phyloP scores from a whole-genome alignment of 1,140 invertebrate species.

The Thereuonema tuberculata region DNA sequence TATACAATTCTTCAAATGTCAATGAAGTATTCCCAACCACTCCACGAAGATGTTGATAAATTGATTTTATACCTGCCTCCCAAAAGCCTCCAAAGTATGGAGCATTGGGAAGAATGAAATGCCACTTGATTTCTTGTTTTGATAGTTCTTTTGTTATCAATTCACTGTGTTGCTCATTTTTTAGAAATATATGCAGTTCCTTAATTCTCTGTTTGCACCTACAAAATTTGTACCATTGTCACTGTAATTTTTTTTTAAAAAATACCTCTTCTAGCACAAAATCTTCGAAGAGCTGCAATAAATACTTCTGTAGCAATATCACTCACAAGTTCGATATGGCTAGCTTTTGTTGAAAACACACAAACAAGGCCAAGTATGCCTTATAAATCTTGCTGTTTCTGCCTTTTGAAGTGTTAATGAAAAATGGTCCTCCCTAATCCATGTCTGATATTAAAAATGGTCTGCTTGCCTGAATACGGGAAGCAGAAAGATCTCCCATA shows the following conservation, averaged over 20 bases:
- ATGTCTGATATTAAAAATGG: conserved; percentile 28
- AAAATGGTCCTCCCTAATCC: conserved; percentile 31
- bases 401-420: conserved; percentile 18
- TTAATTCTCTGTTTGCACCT: conserved; percentile 3
- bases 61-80: conserved; percentile 25
- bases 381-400: conserved; percentile 14
- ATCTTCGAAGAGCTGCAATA: conserved; percentile 21
- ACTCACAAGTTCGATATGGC: conserved; percentile 28
- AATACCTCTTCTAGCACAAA: conserved; percentile 20
- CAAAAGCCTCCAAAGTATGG: conserved; percentile 29
- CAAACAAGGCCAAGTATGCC: conserved; percentile 19
- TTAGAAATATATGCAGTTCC: neutral
- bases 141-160: neutral
- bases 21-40: neutral
- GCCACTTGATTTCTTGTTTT: conserved; percentile 26
- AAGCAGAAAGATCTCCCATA: conserved; percentile 21
- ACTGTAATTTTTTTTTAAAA: conserved; percentile 15
- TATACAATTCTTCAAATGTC: conserved; percentile 8
- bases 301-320: conserved; percentile 20
- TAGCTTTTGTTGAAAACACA: conserved; percentile 20
- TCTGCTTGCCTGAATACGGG: conserved; percentile 17
- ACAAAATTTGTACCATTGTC: conserved; percentile 29
- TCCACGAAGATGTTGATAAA: conserved; percentile 22
- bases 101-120: conserved; percentile 28
- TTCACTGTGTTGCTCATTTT: neutral